These are phyloP conservation scores for Phoeniculus purpureus DNA, from an alignment of 2,797 vertebrate species.

Conservation along the genomic window DNA sequence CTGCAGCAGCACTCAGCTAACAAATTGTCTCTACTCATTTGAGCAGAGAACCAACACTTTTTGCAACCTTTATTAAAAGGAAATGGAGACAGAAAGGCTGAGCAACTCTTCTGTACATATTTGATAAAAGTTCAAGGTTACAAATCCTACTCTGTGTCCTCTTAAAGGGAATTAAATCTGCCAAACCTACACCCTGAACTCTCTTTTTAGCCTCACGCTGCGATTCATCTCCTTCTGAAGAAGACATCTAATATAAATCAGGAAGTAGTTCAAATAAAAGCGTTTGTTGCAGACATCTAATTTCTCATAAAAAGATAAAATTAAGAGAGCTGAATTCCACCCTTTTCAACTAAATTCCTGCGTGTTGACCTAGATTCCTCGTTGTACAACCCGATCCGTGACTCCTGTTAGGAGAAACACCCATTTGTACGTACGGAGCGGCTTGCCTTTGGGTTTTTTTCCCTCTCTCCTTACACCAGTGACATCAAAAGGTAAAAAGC, in stretches of 20 bases:
- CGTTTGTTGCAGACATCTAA: not conserved
- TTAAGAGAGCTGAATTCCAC: conserved; percentile 8
- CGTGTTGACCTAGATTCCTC: conserved; percentile 50
- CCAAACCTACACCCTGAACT: not conserved
- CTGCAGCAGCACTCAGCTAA: no score
- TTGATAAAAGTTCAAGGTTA: not conserved
- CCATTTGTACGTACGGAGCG: conserved; percentile 54
- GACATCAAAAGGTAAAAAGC: conserved; percentile 70
- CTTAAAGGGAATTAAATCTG: conserved; percentile 21
- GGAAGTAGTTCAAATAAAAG: not conserved
- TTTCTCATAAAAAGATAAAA: conserved; percentile 52
- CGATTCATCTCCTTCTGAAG: conserved; percentile 40
- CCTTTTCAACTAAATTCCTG: conserved; percentile 29
- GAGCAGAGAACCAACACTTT: no score
- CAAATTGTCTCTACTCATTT: no score
- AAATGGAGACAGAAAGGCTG: not conserved
- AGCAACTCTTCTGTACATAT: no score
- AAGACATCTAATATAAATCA: conserved; percentile 20
- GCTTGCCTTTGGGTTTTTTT: not conserved
- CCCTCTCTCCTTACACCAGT: not conserved
- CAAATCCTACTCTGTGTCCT: not conserved
- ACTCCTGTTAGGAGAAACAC: conserved; percentile 7
- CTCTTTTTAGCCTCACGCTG: not conserved
- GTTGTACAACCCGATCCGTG: conserved; percentile 36
- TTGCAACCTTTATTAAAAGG: no score